Percentiles rank a stretch among this genome's conserved stretches.
These are phyloP conservation scores for Ophioninae sp. DNA, from an alignment of 2,888 invertebrate species.

Conservation along the genomic window DNA sequence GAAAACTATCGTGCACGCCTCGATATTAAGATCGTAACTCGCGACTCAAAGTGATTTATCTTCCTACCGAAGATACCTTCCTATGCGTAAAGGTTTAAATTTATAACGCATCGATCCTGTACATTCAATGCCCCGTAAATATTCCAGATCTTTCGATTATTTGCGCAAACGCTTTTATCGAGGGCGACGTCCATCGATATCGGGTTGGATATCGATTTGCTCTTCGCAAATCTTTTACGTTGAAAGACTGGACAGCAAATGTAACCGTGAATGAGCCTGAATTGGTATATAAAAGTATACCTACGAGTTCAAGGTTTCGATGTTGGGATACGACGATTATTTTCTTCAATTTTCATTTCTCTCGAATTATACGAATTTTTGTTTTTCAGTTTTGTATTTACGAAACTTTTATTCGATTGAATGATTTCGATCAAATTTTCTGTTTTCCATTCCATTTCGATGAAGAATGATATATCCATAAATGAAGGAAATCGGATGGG, in stretches of 20 bases:
- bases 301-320: too few species aligned
- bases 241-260: neutral
- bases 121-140: constrained; percentile 32
- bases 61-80: constrained; percentile 7
- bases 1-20: constrained; percentile 44
- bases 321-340: too few species aligned
- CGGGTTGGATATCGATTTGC: neutral
- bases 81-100: neutral
- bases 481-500: too few species aligned
- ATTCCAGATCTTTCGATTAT: constrained; percentile 9
- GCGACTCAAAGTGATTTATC: constrained; percentile 55
- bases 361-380: too few species aligned
- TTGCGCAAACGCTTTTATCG: neutral
- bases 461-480: too few species aligned
- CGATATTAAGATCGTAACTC: constrained; percentile 56
- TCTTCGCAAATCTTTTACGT: neutral
- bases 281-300: too few species aligned
- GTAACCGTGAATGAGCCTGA: too few species aligned
- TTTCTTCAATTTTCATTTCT: too few species aligned
- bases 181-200: neutral
- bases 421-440: too few species aligned
- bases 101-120: neutral
- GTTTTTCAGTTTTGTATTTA: too few species aligned
- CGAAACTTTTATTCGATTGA: too few species aligned
- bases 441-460: too few species aligned